A percentile compares a stretch with the other conserved stretches of the same genome.
Evolutionary conservation across 23 tunicate genomes (phyloP).

Genomic region (Botrylloides violaceus): DNA sequence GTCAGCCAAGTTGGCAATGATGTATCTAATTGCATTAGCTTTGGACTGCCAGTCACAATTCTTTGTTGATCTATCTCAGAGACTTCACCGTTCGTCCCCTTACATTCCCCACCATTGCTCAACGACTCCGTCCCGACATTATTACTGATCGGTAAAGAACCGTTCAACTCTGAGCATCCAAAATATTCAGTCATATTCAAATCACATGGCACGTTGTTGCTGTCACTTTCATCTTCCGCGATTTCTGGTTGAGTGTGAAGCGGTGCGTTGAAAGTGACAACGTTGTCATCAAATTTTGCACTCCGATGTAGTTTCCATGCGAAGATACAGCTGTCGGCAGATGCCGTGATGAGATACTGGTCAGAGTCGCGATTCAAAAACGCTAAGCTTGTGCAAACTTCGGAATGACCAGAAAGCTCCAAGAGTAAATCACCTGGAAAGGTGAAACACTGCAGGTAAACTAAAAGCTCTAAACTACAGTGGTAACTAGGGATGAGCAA

Average conservation of each 20-base stretch:
- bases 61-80: neutral
- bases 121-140: neutral
- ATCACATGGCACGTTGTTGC: neutral
- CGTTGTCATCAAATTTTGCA: neutral
- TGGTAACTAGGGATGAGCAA: no score
- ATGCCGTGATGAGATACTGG: conserved; percentile 34
- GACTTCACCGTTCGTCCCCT: neutral
- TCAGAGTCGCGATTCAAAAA: conserved; percentile 16
- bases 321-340: conserved; percentile 72
- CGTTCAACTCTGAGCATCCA: neutral
- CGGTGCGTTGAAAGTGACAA: neutral
- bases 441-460: no score
- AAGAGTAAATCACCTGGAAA: conserved; percentile 50
- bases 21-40: neutral
- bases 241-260: neutral
- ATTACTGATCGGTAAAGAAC: neutral
- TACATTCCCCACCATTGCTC: neutral
- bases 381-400: conserved; percentile 41
- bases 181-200: conserved; percentile 9
- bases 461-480: no score
- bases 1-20: conserved; percentile 21
- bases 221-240: neutral
- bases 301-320: conserved; percentile 35
- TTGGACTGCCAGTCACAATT: neutral
- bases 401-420: conserved; percentile 68